Evolutionary conservation across 2,113 vertebrate genomes (phyloP), one percentile per base, ranked within the genome.

Genomic region (Orientallactaga bullata): DNA sequence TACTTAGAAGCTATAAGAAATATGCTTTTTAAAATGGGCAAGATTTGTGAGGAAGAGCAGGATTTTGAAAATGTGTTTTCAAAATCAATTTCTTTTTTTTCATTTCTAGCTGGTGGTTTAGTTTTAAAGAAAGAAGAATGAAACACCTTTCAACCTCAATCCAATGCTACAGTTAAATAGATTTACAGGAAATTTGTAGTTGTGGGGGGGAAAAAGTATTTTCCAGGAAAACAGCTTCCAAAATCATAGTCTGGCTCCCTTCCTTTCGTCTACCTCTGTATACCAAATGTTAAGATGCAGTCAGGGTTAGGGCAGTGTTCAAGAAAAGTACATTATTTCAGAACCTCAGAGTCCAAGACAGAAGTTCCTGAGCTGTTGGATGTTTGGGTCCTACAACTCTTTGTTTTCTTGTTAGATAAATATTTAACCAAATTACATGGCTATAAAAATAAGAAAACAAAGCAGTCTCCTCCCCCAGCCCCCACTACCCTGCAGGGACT

Each of bases 1-100:
- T 85, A 97, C 76, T 51, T 94, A 91, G 61, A 96, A 80, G 96
- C 42, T 84, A 37, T 96, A 21, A 90, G 12, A 35, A 77, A 60
- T 55, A 26, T 68, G 90, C 69, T 94, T 84, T 71, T 24, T 21
- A 66, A 79, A 81, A 61, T 0, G 58, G 28, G 13, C 21, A 73
- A 78, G 30, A 35, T 85, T 94, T 90, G 28, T 71, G 24, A 66
- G 26, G 26, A 26, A 66, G 24, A 30, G 10, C 18, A 32, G 8
- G 28, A 82, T 78, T 71, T 80, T 87, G 51, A 77, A 85, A 90
- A 76, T 71, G 55, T 55, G 10, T 55, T 55, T 55, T 16, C 55
- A 55, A 55, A 55, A 55, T 55, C 55, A 55, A 55, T 55, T 55
- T 13, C 10, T 15, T 55, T 55, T 55, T 55, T 55, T 55, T 35